Percentiles rank a stretch among this genome's conserved stretches.
Evolutionary conservation across 1,140 invertebrate species (phyloP).

Genomic region (Bombus terrestris): DNA sequence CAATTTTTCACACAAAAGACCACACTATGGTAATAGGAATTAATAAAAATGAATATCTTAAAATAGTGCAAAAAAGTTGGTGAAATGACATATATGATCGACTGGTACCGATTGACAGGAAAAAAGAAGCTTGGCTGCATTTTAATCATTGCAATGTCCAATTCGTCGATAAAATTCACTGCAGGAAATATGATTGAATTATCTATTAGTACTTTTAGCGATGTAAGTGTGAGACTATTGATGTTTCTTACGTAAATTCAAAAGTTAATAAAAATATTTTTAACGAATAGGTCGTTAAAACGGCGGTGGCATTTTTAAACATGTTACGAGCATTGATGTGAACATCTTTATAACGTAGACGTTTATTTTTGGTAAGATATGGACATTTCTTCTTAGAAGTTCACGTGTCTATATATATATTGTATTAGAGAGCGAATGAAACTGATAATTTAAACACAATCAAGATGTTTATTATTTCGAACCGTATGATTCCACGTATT

Average conservation of each 20-base stretch:
- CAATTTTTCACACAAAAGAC: neutral
- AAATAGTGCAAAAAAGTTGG: conserved; percentile 61
- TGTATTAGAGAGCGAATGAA: neutral
- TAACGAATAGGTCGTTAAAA: conserved; percentile 23
- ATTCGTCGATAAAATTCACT: conserved; percentile 58
- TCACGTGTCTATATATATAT: neutral
- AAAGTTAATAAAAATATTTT: neutral
- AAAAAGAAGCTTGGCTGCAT: conserved; percentile 53
- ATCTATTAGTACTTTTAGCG: conserved; percentile 61
- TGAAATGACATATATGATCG: conserved; percentile 57
- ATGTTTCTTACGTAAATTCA: too few relatives aligned
- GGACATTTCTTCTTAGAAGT: neutral
- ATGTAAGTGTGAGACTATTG: conserved; percentile 48
- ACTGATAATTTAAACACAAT: neutral
- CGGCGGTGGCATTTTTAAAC: conserved; percentile 41
- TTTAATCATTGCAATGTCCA: conserved; percentile 66
- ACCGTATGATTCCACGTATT: too few relatives aligned
- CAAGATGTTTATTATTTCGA: neutral
- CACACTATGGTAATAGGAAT: neutral
- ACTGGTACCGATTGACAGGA: conserved; percentile 60
- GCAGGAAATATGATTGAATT: conserved; percentile 62
- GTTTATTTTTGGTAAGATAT: neutral
- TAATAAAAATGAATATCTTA: neutral
- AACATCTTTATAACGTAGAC: neutral
- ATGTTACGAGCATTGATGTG: conserved; percentile 22